Evolutionary conservation across 2,113 vertebrate genomes (phyloP), one percentile per base, ranked within the genome.

Genomic region (Epinephelus cyanopodus): DNA sequence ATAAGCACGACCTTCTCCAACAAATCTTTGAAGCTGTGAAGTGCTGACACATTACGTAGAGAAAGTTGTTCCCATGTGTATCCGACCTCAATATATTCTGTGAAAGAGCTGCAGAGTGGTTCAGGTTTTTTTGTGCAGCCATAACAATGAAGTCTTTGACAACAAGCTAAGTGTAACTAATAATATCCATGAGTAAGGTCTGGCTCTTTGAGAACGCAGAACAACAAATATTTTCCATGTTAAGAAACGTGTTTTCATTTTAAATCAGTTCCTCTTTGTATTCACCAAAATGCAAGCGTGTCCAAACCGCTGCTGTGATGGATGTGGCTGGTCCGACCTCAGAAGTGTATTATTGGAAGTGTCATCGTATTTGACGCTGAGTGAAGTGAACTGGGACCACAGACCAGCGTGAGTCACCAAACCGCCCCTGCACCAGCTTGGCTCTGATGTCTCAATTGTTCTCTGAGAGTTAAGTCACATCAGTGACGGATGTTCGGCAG

Each of bases 231-330:
- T 66, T 53, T 75, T 80, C 56, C 64, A 19, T 2, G 57, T 25
- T 15, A 14, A 1, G 15, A 6, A 47, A 45, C 0, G 11, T 56
- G 17, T 81, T 85, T 72, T 72, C 48, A 74, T 23, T 82, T 57
- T 9, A 17, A 37, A 52, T 53, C 45, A 25, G n/a, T 45, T 21
- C 11, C 39, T 18, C 45, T 25, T 54, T 13, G 18, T 18, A 2
- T 70, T 48, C 12, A n/a, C 42, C 57, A 50, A 11, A 57, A 10
- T 3, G 14, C 5, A 4, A 52, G 11, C 1, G 9, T 39, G 23
- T 63, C 84, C 81, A 80, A 67, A 77, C 71, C 39, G 13, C 72
- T 11, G 72, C 25, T 19, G 10, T 50, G 66, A 42, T 76, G 66
- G 52, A 67, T 50, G 71, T 2, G 19, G 8, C 18, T 45, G 0